A percentile compares a stretch with the other conserved stretches of the same genome.
These are phyloP conservation scores for Tupaia tana DNA, from an alignment of 2,113 vertebrate species.

Conservation along the genomic window DNA sequence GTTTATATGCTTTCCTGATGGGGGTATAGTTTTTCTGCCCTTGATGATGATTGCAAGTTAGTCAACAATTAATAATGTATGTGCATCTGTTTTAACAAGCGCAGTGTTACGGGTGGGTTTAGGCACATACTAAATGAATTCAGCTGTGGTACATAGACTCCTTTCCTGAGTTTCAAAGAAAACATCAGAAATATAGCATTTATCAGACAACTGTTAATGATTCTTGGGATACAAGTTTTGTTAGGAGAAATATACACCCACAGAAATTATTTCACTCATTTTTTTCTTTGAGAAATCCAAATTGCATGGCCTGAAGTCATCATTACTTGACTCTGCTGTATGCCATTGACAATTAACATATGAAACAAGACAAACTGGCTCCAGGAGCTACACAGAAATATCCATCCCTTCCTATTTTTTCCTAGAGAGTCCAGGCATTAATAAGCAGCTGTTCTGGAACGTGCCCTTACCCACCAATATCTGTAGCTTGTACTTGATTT, in stretches of 20 bases:
- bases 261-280: constrained; percentile 66
- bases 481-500: constrained; percentile 19
- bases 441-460: constrained; percentile 51
- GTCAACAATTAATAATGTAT: constrained; percentile 86
- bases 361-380: not conserved
- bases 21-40: constrained; percentile 74
- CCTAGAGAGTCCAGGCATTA: constrained; percentile 14
- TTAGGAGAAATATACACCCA: constrained; percentile 52
- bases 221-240: constrained; percentile 67
- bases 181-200: constrained; percentile 79
- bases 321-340: not conserved
- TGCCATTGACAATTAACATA: constrained; percentile 35
- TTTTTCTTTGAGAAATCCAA: constrained; percentile 41
- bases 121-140: constrained; percentile 78
- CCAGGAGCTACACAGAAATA: not conserved
- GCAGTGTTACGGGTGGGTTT: constrained; percentile 60
- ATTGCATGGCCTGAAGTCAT: not conserved
- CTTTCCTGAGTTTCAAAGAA: constrained; percentile 72
- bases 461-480: not conserved
- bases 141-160: constrained; percentile 72
- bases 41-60: constrained; percentile 80
- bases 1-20: constrained; percentile 82
- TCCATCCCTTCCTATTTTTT: not conserved
- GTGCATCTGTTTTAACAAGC: constrained; percentile 81
- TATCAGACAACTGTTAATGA: constrained; percentile 77